Evolutionary conservation across 2,113 vertebrate species (phyloP), one percentile per base, ranked within the genome.

Genomic region (Megaceryle maxima): DNA sequence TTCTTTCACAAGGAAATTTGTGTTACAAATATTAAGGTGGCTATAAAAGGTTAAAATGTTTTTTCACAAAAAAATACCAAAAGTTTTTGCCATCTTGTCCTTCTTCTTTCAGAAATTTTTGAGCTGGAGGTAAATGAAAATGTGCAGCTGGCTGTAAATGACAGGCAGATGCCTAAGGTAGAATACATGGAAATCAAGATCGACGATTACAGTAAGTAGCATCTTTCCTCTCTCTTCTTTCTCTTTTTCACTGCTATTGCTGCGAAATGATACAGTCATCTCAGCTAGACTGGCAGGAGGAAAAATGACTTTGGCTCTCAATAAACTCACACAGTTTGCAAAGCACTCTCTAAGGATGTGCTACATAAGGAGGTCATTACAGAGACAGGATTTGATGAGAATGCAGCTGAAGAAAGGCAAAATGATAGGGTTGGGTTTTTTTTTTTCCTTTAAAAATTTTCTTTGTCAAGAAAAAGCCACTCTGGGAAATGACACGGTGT

Each of bases 131-230:
- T 96, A 83, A 99, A 99, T 21, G 98, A 98, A 78, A 98, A 98
- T 26, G 98, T 99, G n/a, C 98, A 97, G 96, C 92, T 83, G 88
- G 97, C 97, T 6, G 80, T 99, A 57, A 97, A 97, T 57, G 98
- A 98, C 44, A 98, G 99, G 91, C 99, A 99, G 98, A 99, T 99
- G 99, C 99, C 99, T 24, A 98, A 87, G 41, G 97, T 98, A 67
- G 99, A 99, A 55, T 99, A 99, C 97, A 96, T 48, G 79, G 98
- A 98, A 51, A 98, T 99, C 83, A 97, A 96, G 94, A 93, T 98
- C 13, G 98, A 99, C 0, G 99, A 99, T 94, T 99, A 99, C 97
- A 98, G 99, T 99, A 98, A 79, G 99, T 98, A 83, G 64, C 16
- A 41, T 50, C 51, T 95, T 89, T 91, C 73, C 70, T 72, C 3